Conservation (phyloP, 2,113 vertebrate genomes). For the Leucopsar rothschildi region DNA sequence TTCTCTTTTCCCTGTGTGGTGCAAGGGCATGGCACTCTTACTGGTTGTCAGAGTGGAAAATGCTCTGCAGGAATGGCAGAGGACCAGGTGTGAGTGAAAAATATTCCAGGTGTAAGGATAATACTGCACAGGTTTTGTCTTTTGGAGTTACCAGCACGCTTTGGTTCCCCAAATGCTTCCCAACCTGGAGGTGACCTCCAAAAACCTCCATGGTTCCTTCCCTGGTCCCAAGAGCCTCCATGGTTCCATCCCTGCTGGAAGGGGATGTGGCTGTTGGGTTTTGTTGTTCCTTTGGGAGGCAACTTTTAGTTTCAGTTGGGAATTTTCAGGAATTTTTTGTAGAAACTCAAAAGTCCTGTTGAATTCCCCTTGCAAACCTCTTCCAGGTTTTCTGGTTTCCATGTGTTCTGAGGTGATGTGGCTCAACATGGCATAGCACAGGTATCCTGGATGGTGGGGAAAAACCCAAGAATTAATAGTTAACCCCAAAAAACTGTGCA, state of each 20-base stretch:
- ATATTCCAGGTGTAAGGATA: background rate
- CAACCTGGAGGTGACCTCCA: background rate
- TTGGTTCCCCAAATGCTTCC: background rate
- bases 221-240: background rate
- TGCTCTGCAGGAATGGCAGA: background rate
- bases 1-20: background rate
- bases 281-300: background rate
- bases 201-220: background rate
- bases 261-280: background rate
- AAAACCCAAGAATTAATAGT: background rate
- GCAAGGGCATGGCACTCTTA: fast-evolving
- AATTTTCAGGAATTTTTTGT: background rate
- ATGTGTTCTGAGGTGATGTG: fast-evolving
- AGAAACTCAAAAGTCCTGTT: background rate
- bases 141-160: background rate
- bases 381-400: background rate
- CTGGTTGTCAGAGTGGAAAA: background rate
- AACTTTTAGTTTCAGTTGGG: background rate
- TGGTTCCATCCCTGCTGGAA: background rate
- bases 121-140: fast-evolving
- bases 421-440: background rate
- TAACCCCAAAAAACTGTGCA: background rate
- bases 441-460: background rate
- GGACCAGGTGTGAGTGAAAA: background rate
- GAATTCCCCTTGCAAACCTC: background rate